Base-by-base conservation (phyloP, 2,888 invertebrate species). In the Eupithecia exiguata region DNA sequence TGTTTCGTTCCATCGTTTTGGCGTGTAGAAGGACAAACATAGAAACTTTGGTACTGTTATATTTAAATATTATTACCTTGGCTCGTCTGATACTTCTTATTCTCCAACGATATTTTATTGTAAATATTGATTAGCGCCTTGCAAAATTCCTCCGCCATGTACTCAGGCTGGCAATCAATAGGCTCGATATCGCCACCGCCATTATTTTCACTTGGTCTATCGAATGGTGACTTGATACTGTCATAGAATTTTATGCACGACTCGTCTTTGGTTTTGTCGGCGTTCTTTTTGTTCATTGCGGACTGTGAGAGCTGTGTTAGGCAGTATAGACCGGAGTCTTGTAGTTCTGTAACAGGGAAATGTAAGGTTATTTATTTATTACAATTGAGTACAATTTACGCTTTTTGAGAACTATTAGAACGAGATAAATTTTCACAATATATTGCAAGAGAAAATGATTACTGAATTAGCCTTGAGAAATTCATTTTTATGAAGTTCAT, bases 81-180 rank as follows among this genome's bases (percentile, higher is more conserved):
- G 80, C 85, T 87, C 61, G 86, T 81, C 68, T 86, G 82, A 77
- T 84, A 86, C 69, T 86, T 85, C 53, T 86, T 88, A 66, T 84
- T 84, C 40, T 91, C 89, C 71, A 82, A 53, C 12, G 88, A 85
- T 35, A 87, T 75, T 71, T 88, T 87, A 74, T 84, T 87, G 73
- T 89, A 92, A 5, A 89, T 76, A 69, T 83, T 78, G 21, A 93
- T 87, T 30, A 94, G 78, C 1, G 84, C 79, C 82, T 90, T 91
- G 74, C 90, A 91, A 43, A 91, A 72, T 65, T 92, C 89, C 71
- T 94, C 93, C 0, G 87, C 84, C 78, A 92, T 83, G 69, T 88
- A 93, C 71, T 92, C 93, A 0, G 94, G 93, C 25, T 85, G 90
- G 63, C 94, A 94, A 65, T 91, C 89, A 49, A 67, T 82, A 14